phyloP scores from a whole-genome alignment of 2,888 invertebrate species.

The Vanessa cardui region DNA sequence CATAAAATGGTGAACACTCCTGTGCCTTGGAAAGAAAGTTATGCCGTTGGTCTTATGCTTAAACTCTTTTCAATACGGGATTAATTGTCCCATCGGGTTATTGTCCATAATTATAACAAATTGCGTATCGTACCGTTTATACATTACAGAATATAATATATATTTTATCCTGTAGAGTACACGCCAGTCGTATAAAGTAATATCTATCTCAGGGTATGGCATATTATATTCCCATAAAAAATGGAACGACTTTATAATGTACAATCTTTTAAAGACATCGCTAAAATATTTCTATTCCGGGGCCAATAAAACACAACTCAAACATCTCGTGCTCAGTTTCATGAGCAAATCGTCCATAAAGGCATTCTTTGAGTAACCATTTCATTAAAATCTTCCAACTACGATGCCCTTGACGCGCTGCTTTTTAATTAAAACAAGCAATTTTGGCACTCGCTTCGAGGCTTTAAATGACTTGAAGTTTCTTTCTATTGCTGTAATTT shows the following conservation, averaged over 20 bases:
- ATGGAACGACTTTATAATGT: background rate
- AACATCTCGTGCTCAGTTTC: slow-evolving; percentile 48
- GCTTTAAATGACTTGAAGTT: slow-evolving; percentile 19
- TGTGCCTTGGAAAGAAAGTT: no score
- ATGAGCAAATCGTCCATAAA: slow-evolving; percentile 64
- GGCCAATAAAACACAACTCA: slow-evolving; percentile 6
- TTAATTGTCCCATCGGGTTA: no score
- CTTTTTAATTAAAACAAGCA: slow-evolving; percentile 76
- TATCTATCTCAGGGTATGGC: no score
- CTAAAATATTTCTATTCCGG: background rate
- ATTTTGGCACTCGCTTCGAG: slow-evolving; percentile 59
- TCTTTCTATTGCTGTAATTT: slow-evolving; percentile 24
- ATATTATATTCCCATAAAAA: background rate
- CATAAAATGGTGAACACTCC: no score
- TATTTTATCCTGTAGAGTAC: no score
- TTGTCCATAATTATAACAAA: no score
- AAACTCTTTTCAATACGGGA: no score
- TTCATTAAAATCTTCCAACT: slow-evolving; percentile 74
- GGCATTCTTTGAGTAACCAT: slow-evolving; percentile 69
- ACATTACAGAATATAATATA: no score
- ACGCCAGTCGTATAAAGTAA: no score
- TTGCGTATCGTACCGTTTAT: no score
- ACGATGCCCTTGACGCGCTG: slow-evolving; percentile 62
- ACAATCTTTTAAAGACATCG: background rate
- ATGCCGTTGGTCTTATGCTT: no score